A percentile compares a stretch with the other conserved stretches of the same genome.
Evolutionary conservation across 1,140 invertebrate genomes (phyloP).

Genomic region (Pseudomyrmex concolor): DNA sequence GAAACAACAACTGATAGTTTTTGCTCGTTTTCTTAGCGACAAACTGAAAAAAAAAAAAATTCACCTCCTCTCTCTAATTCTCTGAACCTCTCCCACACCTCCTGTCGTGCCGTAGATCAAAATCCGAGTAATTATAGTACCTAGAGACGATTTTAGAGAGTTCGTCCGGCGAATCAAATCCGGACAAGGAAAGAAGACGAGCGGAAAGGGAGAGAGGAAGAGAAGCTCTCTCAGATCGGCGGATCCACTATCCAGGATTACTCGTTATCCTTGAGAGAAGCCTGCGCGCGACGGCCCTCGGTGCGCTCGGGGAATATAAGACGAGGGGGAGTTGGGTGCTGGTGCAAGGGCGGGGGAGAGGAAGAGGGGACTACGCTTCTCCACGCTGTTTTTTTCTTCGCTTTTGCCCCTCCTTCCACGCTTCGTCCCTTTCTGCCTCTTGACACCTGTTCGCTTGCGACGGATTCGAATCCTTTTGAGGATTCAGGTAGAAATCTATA

Average conservation of each 20-base stretch:
- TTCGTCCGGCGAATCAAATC: slow-evolving; percentile 55
- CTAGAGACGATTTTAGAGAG: slow-evolving; percentile 59
- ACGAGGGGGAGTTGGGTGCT: slow-evolving; percentile 72
- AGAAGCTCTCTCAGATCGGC: slow-evolving; percentile 66
- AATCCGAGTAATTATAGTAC: slow-evolving; percentile 76
- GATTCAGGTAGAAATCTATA: slow-evolving; percentile 66
- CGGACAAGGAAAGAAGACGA: slow-evolving; percentile 44
- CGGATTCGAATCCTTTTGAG: slow-evolving; percentile 69
- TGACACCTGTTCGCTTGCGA: slow-evolving; percentile 73
- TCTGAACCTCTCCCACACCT: slow-evolving; percentile 43
- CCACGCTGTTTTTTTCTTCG: slow-evolving; percentile 27
- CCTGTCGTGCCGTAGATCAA: slow-evolving; percentile 63
- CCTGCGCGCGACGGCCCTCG: slow-evolving; percentile 68
- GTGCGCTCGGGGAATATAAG: slow-evolving; percentile 74
- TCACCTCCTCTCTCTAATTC: slow-evolving; percentile 39
- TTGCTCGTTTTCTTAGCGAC: slow-evolving; percentile 65
- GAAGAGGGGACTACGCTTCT: slow-evolving; percentile 34
- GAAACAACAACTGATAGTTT: slow-evolving; percentile 11
- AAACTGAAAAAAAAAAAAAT: slow-evolving; percentile 69
- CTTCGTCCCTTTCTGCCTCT: slow-evolving; percentile 55
- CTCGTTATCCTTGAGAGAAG: slow-evolving; percentile 81
- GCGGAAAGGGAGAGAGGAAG: slow-evolving; percentile 41
- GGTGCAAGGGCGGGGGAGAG: too few relatives aligned
- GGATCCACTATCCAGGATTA: slow-evolving; percentile 80
- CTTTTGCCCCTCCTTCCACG: background rate